These are phyloP conservation scores for Albula glossodonta DNA, from an alignment of 2,113 vertebrate genomes.

Conservation along the genomic window DNA sequence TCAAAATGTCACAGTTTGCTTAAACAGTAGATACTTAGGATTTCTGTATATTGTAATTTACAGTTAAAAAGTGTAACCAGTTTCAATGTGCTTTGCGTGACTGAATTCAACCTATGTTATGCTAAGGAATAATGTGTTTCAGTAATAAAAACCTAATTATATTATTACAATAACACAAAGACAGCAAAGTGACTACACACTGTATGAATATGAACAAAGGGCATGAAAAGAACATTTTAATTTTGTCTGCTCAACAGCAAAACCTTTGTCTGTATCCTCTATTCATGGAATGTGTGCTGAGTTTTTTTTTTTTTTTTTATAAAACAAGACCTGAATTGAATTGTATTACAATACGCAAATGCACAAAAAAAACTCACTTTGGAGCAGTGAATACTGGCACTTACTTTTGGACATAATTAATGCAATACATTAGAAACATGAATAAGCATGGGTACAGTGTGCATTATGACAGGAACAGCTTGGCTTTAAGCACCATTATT, in stretches of 20 bases:
- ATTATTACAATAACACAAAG: conserved; percentile 56
- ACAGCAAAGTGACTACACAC: conserved; percentile 54
- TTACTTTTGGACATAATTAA: too few relatives aligned
- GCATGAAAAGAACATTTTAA: conserved; percentile 61
- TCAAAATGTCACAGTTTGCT: background rate
- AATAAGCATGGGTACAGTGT: background rate
- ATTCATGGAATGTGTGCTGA: conserved; percentile 50
- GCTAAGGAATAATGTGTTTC: background rate
- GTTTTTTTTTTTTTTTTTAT: conserved; percentile 47
- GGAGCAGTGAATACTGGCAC: too few relatives aligned
- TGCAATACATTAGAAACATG: background rate
- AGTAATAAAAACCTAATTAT: conserved; percentile 49
- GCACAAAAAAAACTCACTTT: background rate
- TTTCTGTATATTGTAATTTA: background rate
- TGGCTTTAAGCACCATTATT: background rate
- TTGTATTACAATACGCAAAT: conserved; percentile 2
- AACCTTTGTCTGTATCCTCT: conserved; percentile 57
- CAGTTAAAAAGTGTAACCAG: background rate
- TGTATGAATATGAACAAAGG: conserved; percentile 60
- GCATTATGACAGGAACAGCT: background rate
- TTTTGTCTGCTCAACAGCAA: conserved; percentile 59
- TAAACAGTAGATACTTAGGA: background rate
- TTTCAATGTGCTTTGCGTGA: background rate
- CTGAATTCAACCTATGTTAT: background rate
- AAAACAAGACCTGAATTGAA: background rate